Conservation (phyloP, 2,888 invertebrate species). For the Drosophila algonquin region DNA sequence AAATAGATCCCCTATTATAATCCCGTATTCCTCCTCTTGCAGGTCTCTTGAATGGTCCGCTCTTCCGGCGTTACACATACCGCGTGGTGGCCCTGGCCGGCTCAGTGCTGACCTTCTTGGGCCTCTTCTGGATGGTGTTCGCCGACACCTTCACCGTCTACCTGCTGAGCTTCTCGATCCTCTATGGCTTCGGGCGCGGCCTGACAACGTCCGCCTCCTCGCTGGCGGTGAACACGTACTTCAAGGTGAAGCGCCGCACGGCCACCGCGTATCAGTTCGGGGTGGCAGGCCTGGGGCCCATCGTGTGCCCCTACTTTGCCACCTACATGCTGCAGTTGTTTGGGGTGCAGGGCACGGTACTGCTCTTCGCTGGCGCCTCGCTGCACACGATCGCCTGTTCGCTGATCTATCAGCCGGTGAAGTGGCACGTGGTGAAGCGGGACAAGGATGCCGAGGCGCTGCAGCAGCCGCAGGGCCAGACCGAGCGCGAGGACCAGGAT, state of each 20-base stretch:
- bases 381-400: slow-evolving; percentile 88
- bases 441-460: slow-evolving; percentile 72
- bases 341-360: slow-evolving; percentile 88
- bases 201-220: slow-evolving; percentile 89
- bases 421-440: slow-evolving; percentile 88
- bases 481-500: slow-evolving; percentile 84
- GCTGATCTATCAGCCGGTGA: slow-evolving; percentile 89
- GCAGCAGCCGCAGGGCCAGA: slow-evolving; percentile 63
- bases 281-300: slow-evolving; percentile 89
- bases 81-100: slow-evolving; percentile 88
- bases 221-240: slow-evolving; percentile 90
- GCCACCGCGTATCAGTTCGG: slow-evolving; percentile 90
- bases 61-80: slow-evolving; percentile 88
- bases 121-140: slow-evolving; percentile 87
- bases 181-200: slow-evolving; percentile 86
- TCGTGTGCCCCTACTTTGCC: slow-evolving; percentile 89
- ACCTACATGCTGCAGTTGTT: slow-evolving; percentile 87
- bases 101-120: slow-evolving; percentile 86
- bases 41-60: slow-evolving; percentile 88
- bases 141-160: slow-evolving; percentile 87
- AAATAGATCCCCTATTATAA: too few species aligned
- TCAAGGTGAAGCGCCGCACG: slow-evolving; percentile 88
- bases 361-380: slow-evolving; percentile 88
- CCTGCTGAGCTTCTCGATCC: slow-evolving; percentile 81
- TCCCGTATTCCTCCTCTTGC: background rate